Percentiles rank a stretch among this genome's conserved stretches.
phyloP scores from a whole-genome alignment of 2,113 vertebrate genomes.

The Semicossyphus pulcher region DNA sequence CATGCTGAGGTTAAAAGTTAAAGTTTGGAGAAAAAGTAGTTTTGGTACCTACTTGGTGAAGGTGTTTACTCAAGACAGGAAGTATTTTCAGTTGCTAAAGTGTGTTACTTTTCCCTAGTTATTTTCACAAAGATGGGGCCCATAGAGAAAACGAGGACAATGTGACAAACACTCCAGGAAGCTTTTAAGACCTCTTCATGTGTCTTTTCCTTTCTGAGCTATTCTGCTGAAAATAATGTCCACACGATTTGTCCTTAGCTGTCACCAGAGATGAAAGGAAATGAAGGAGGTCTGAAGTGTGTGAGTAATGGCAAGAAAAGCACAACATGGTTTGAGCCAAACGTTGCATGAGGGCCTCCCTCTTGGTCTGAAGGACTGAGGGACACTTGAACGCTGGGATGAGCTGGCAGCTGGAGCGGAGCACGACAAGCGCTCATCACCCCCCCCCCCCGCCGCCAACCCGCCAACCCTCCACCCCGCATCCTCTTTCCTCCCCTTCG shows the following conservation, averaged over 20 bases:
- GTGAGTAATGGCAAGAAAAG: slow-evolving; percentile 28
- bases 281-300: slow-evolving; percentile 9
- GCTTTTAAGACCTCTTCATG: not conserved
- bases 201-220: not conserved
- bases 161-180: not conserved
- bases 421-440: slow-evolving; percentile 54
- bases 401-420: slow-evolving; percentile 63
- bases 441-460: slow-evolving; percentile 30
- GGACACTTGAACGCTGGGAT: slow-evolving; percentile 54
- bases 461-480: slow-evolving; percentile 31
- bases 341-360: slow-evolving; percentile 30
- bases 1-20: too few species aligned
- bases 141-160: too few species aligned
- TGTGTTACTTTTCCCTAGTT: too few species aligned
- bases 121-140: too few species aligned
- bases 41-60: too few species aligned
- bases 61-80: too few species aligned
- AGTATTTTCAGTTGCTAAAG: too few species aligned
- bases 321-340: slow-evolving; percentile 54
- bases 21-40: too few species aligned
- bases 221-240: slow-evolving; percentile 15
- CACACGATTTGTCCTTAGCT: slow-evolving; percentile 31
- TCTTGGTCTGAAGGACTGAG: slow-evolving; percentile 39
- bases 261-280: slow-evolving; percentile 24
- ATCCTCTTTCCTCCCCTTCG: slow-evolving; percentile 42